Evolutionary conservation across 2,888 invertebrate species (phyloP).

Genomic region (Teleogryllus oceanicus): DNA sequence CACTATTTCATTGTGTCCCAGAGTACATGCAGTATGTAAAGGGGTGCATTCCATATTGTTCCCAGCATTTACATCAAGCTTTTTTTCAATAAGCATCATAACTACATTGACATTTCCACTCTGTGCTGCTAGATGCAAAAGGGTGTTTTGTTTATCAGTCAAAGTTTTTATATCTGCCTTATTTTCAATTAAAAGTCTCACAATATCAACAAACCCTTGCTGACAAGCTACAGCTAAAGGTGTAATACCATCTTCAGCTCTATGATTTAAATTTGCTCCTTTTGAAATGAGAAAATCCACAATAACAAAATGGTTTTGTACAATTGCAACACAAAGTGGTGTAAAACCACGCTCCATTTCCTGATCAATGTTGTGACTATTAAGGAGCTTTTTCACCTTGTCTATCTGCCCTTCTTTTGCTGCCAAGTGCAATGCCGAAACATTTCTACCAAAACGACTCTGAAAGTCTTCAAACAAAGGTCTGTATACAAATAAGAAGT

Average conservation of each 20-base stretch:
- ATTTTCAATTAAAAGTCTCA: not conserved
- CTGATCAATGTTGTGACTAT: no score
- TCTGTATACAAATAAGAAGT: no score
- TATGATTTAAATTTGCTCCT: not conserved
- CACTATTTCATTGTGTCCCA: not conserved
- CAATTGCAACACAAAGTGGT: no score
- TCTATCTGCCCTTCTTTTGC: no score
- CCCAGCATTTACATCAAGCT: not conserved
- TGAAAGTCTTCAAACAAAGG: no score
- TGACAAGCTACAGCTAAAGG: not conserved
- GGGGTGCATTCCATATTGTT: not conserved
- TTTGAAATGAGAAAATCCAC: not conserved
- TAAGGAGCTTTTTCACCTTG: no score
- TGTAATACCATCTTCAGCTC: not conserved
- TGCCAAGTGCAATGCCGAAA: no score
- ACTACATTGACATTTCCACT: not conserved
- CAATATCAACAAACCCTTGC: not conserved
- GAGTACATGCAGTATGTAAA: not conserved
- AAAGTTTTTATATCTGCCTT: not conserved
- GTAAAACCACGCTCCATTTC: no score
- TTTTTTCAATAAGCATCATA: not conserved
- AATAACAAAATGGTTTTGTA: not conserved
- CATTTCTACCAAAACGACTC: no score
- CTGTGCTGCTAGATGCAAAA: conserved; percentile 1
- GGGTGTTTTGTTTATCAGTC: conserved; percentile 3